A percentile compares a stretch with the other conserved stretches of the same genome.
Evolutionary conservation across 2,888 invertebrate genomes (phyloP).

Genomic region (Papilio protenor): DNA sequence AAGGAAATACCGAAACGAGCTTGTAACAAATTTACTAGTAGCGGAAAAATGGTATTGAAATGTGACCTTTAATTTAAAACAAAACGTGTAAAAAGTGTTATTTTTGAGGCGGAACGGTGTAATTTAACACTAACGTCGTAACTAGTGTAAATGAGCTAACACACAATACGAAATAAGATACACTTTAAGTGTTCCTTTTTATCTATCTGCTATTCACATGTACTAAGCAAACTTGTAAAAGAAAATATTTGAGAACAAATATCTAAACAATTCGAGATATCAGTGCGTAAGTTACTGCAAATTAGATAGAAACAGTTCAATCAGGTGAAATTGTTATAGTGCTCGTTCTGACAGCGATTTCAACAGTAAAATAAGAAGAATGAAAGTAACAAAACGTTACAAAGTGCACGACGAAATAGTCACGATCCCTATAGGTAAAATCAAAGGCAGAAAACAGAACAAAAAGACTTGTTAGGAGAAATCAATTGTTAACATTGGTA

Average conservation of each 20-base stretch:
- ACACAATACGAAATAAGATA: conserved; percentile 2
- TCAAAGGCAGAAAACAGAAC: not conserved
- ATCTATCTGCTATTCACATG: not conserved
- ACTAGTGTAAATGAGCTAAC: not conserved
- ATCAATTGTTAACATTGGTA: not conserved
- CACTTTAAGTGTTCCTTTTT: not conserved
- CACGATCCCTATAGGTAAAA: not conserved
- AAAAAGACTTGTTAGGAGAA: not conserved
- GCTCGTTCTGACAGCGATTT: not conserved
- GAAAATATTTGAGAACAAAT: not conserved
- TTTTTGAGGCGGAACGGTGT: not conserved
- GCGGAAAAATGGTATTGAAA: not conserved
- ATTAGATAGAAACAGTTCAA: not conserved
- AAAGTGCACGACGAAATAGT: not conserved
- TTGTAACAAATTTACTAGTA: not conserved
- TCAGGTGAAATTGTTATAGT: not conserved
- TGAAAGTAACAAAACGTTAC: not conserved
- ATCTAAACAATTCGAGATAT: not conserved
- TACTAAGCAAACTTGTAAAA: not conserved
- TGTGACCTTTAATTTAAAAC: not conserved
- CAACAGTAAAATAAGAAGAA: not conserved
- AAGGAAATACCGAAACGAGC: not conserved
- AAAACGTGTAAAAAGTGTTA: not conserved
- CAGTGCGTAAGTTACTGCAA: not conserved
- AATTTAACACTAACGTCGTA: not conserved